Percentiles rank a stretch among this genome's conserved stretches.
phyloP scores from a whole-genome alignment of 2,113 vertebrate species.

The Eolophus roseicapilla region DNA sequence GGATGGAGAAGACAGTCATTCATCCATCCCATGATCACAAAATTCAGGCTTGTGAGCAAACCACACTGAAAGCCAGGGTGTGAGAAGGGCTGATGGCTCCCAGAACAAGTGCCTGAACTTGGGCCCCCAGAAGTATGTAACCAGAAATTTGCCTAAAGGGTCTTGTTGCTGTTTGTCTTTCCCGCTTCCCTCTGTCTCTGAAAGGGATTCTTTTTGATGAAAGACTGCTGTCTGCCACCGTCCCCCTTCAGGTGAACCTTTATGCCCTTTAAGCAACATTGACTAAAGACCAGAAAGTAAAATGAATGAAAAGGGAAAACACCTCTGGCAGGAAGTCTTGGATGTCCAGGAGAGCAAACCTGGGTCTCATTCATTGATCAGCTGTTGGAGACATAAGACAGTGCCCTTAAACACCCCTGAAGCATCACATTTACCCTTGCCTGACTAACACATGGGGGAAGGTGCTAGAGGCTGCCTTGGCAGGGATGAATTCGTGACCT shows the following conservation, averaged over 20 bases:
- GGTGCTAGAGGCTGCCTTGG: neutral
- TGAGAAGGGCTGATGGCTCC: neutral
- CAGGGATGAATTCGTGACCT: neutral
- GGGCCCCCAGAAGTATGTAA: neutral
- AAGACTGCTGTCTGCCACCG: neutral
- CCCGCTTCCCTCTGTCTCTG: neutral
- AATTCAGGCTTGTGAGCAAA: neutral
- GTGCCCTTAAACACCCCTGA: neutral
- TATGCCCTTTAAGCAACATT: neutral
- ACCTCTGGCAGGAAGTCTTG: neutral
- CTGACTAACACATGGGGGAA: neutral
- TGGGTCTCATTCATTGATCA: neutral
- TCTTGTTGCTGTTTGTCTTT: neutral
- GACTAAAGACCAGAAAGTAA: neutral
- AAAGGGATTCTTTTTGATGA: neutral
- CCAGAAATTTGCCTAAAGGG: constrained; percentile 19
- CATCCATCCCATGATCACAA: accelerated
- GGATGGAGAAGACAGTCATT: neutral
- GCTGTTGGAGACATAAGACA: neutral
- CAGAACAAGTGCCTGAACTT: neutral
- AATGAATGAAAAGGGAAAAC: neutral
- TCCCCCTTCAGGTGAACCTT: neutral
- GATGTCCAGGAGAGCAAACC: neutral
- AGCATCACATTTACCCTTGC: neutral
- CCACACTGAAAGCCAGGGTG: neutral